These are phyloP conservation scores for Ischnus inquisitorius DNA, from an alignment of 2,888 invertebrate genomes.

Conservation along the genomic window DNA sequence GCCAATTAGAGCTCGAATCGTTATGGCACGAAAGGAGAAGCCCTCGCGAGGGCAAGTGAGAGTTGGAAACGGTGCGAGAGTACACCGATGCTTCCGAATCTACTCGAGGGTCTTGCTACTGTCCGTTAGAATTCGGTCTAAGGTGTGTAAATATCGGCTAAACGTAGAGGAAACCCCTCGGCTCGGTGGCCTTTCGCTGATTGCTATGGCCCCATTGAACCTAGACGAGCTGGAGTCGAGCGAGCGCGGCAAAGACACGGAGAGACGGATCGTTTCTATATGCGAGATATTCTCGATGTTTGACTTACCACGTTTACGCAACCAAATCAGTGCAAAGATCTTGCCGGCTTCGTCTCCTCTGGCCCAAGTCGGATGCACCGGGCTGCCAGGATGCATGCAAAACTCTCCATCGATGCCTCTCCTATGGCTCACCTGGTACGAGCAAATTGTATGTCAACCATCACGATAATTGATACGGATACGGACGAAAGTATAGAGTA, in stretches of 20 bases:
- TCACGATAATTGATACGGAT: neutral
- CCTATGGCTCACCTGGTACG: no score
- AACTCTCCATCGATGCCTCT: slow-evolving; percentile 7
- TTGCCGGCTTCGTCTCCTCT: slow-evolving; percentile 44
- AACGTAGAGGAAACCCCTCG: slow-evolving; percentile 55
- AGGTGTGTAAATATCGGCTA: slow-evolving; percentile 76
- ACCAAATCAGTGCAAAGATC: slow-evolving; percentile 63
- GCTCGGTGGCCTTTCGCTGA: slow-evolving; percentile 73
- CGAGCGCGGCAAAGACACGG: slow-evolving; percentile 38
- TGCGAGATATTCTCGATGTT: slow-evolving; percentile 61
- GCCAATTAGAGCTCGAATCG: slow-evolving; percentile 58
- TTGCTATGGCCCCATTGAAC: slow-evolving; percentile 75
- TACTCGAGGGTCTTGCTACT: slow-evolving; percentile 73
- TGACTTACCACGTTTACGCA: slow-evolving; percentile 65
- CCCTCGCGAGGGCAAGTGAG: neutral
- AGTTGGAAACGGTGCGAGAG: slow-evolving; percentile 9
- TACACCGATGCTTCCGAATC: slow-evolving; percentile 67
- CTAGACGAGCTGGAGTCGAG: slow-evolving; percentile 62
- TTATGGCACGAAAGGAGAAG: slow-evolving; percentile 19
- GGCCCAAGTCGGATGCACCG: slow-evolving; percentile 26
- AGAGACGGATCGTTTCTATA: slow-evolving; percentile 15
- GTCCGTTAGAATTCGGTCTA: slow-evolving; percentile 74
- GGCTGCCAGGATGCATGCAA: slow-evolving; percentile 6
- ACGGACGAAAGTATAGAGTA: no score
- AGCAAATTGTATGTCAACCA: neutral